phyloP scores from a whole-genome alignment of 2,888 invertebrate species.

The Carabus problematicus region DNA sequence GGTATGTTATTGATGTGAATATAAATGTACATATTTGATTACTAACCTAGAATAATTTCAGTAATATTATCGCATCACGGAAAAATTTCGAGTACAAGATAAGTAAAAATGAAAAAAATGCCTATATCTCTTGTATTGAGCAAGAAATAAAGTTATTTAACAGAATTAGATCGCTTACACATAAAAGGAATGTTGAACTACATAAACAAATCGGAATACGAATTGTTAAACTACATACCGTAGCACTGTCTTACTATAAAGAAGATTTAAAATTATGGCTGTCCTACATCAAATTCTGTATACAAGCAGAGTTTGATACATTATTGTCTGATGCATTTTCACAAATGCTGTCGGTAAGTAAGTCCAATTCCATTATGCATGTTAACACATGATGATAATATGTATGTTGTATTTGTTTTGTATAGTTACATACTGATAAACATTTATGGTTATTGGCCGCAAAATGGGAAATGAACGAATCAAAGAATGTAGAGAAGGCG shows the following conservation, averaged over 20 bases:
- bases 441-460: conserved; percentile 35
- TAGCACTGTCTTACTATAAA: conserved; percentile 31
- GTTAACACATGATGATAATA: not conserved
- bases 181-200: not conserved
- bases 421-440: conserved; percentile 33
- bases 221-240: conserved; percentile 28
- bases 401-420: not conserved
- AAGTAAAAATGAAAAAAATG: conserved; percentile 18
- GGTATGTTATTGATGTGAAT: conserved; percentile 7
- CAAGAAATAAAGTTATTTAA: conserved; percentile 23
- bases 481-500: conserved; percentile 33
- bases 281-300: conserved; percentile 39
- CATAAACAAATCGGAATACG: conserved; percentile 15
- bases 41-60: not conserved
- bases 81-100: conserved; percentile 30
- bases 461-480: conserved; percentile 37
- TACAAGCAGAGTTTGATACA: conserved; percentile 22
- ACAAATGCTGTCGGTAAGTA: conserved; percentile 28
- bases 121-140: conserved; percentile 26
- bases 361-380: not conserved
- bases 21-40: not conserved
- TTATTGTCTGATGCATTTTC: conserved; percentile 34
- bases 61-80: not conserved
- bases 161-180: not conserved
- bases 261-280: conserved; percentile 38